Base-by-base conservation (phyloP, 92 coral and sea anemone species). In the Scolanthus callimorphus region DNA sequence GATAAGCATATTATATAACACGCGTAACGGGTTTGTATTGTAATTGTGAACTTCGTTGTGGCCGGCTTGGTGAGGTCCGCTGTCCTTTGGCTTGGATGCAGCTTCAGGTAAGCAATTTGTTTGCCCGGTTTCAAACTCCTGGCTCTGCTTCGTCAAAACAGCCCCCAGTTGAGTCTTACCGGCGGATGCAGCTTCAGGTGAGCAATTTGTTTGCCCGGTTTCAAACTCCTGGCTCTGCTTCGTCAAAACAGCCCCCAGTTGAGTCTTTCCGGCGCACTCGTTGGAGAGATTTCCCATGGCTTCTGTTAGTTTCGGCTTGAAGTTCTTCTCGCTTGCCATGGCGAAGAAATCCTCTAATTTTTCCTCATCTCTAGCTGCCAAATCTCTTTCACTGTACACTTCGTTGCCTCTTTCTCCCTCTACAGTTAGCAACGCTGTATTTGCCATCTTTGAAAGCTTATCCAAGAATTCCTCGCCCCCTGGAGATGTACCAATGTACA, bases 1-100 rank as follows among this genome's bases (percentile, higher is more conserved):
- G 20, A 73, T 44, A 3, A 73, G 31, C 3, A 63, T 49, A 11
- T 63, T 17, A 31, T 52, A 73, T 28, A 73, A 51, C 54, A 21
- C 27, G 27, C 58, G 15, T 8, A 73, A 51, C 4, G 70, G 59
- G 23, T 30, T 61, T 24, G 26, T 30, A n/a, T n/a, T n/a, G n/a
- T n/a, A n/a, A n/a, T n/a, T n/a, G n/a, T n/a, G 19, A 4, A 13
- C 2, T 20, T 31, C 10, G n/a, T n/a, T n/a, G n/a, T n/a, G n/a
- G n/a, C n/a, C n/a, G n/a, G n/a, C n/a, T n/a, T n/a, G n/a, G n/a
- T n/a, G n/a, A n/a, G n/a, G n/a, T n/a, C n/a, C n/a, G n/a, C n/a
- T n/a, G n/a, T n/a, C n/a, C n/a, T n/a, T n/a, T n/a, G n/a, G n/a
- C n/a, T n/a, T n/a, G n/a, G n/a, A n/a, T n/a, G n/a, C n/a, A n/a